Percentiles rank a stretch among this genome's conserved stretches.
phyloP scores from a whole-genome alignment of 2,113 vertebrate genomes.

The Lanius ludovicianus region DNA sequence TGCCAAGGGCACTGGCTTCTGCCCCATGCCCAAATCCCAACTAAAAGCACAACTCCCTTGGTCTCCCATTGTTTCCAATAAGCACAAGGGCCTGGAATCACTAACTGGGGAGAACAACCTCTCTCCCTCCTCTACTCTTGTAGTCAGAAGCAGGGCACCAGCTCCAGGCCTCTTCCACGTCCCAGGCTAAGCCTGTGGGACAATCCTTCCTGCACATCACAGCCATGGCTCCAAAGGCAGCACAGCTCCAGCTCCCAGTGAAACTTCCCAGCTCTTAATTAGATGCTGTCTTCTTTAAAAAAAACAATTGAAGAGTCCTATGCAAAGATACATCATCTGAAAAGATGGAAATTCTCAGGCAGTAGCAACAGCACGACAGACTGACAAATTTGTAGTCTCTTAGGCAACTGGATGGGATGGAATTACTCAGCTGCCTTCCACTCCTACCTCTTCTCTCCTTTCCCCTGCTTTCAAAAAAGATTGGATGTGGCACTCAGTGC shows the following conservation, averaged over 20 bases:
- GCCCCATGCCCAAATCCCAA: neutral
- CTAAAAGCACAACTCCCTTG: neutral
- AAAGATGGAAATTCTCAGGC: neutral
- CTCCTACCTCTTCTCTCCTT: neutral
- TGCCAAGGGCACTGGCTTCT: neutral
- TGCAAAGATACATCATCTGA: neutral
- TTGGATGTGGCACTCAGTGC: neutral
- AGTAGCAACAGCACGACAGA: neutral
- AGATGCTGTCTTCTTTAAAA: neutral
- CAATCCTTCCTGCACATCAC: neutral
- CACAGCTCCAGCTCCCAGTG: neutral
- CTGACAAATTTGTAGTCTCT: neutral
- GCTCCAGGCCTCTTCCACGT: neutral
- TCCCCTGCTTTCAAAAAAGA: neutral
- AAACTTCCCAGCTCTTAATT: neutral
- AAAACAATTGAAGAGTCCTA: neutral
- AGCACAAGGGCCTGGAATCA: neutral
- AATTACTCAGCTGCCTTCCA: constrained; percentile 1
- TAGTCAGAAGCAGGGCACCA: neutral
- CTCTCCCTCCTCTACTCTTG: neutral
- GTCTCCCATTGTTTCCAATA: neutral
- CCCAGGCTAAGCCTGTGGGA: neutral
- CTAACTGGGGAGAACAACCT: neutral
- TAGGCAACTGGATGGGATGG: neutral
- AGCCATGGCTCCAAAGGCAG: neutral